Evolutionary conservation across 2,888 invertebrate genomes (phyloP), one percentile per base, ranked within the genome.

Genomic region (Sepioteuthis lessoniana): DNA sequence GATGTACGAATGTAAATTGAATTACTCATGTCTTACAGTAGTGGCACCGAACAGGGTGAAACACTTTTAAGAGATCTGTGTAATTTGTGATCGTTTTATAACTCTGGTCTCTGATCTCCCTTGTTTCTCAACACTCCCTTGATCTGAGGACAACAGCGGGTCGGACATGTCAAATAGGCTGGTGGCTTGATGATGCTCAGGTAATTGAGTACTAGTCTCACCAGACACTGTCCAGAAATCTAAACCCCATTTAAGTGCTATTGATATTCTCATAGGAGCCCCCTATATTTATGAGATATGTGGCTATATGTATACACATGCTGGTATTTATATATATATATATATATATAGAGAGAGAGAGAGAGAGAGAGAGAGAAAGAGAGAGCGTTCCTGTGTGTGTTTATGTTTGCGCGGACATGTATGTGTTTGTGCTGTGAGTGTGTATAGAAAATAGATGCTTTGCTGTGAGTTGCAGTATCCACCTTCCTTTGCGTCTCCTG

Each of bases 201-300:
- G 76, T 35, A 76, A 76, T 76, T 76, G n/a, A 76, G 76, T 76
- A n/a, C n/a, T 76, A n/a, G 76, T 76, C 76, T 76, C 76, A 76
- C 2, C 16, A 76, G 76, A 16, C 76, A n/a, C 76, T 35, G 76
- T 76, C n/a, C n/a, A 76, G 76, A 19, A 76, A 76, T 76, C 76
- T 35, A 76, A 76, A 76, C 76, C 19, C 76, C 76, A 35, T 76
- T 76, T 76, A 76, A 76, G n/a, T 76, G 76, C 76, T n/a, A 76
- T 76, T 76, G n/a, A n/a, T 76, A 35, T n/a, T 76, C 76, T 35
- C 76, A n/a, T 0, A 76, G 76, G 76, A 16, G 76, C 8, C n/a
- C n/a, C 13, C 8, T 76, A n/a, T 76, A 8, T 76, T 76, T 76
- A 76, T n/a, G 76, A 76, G n/a, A n/a, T n/a, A 76, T 19, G n/a